Percentiles rank a stretch among this genome's conserved stretches.
phyloP scores from a whole-genome alignment of 2,113 vertebrate species.

The Cryptoleucopteryx plumbea region DNA sequence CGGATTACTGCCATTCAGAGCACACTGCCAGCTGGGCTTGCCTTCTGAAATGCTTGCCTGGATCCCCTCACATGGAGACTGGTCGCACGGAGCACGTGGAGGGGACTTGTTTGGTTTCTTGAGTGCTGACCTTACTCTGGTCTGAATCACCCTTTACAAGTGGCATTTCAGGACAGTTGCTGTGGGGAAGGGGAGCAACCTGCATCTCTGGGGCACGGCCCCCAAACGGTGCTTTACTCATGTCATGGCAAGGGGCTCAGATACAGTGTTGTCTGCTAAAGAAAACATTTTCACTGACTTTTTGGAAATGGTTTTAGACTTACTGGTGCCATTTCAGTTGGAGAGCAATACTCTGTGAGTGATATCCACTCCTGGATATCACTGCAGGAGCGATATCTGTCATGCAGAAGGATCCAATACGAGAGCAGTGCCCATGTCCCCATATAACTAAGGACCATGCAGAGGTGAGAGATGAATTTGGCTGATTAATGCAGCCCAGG shows the following conservation, averaged over 20 bases:
- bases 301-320: not conserved
- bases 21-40: constrained; percentile 41
- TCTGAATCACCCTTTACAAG: not conserved
- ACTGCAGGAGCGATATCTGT: not conserved
- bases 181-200: not conserved
- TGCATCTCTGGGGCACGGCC: not conserved
- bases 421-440: not conserved
- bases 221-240: not conserved
- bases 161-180: not conserved
- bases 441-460: not conserved
- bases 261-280: not conserved
- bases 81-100: fast-evolving
- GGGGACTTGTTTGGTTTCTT: not conserved
- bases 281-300: not conserved
- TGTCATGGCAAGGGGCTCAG: not conserved
- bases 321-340: not conserved
- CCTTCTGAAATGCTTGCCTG: constrained; percentile 20
- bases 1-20: constrained; percentile 59
- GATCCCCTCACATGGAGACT: constrained; percentile 51
- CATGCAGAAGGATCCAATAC: not conserved
- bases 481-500: not conserved
- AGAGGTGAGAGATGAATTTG: not conserved
- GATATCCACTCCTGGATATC: not conserved
- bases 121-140: not conserved
- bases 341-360: not conserved